Conservation (phyloP, 2,113 vertebrate genomes). For the Brachyhypopomus occidentalis region DNA sequence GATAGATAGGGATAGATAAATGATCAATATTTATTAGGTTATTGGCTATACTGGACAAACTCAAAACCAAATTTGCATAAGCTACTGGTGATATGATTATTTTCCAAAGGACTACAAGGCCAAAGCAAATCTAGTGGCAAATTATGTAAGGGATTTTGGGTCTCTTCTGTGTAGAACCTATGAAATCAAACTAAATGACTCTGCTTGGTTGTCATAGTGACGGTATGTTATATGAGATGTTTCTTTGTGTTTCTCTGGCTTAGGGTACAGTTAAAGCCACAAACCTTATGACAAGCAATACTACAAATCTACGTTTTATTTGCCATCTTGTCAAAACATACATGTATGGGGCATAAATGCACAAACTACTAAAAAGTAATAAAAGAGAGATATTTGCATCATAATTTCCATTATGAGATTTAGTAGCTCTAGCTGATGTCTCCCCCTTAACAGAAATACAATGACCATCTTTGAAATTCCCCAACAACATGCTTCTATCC, state of each 20-base stretch:
- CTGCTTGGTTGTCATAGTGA: conserved; percentile 78
- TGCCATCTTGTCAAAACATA: neutral
- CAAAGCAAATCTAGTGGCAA: conserved; percentile 57
- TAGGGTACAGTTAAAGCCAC: conserved; percentile 60
- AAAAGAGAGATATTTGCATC: neutral
- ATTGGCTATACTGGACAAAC: neutral
- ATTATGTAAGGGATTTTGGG: conserved; percentile 72
- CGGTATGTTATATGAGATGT: conserved; percentile 75
- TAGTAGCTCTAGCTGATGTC: conserved; percentile 53
- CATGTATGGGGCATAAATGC: neutral
- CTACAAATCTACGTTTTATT: neutral
- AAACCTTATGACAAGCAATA: conserved; percentile 36
- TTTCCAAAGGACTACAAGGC: neutral
- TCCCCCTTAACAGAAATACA: conserved; percentile 52
- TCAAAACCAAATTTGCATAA: neutral
- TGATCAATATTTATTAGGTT: neutral
- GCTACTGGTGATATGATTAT: neutral
- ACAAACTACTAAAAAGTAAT: neutral
- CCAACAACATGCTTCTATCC: conserved; percentile 68
- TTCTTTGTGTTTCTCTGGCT: conserved; percentile 73
- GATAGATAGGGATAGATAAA: no score
- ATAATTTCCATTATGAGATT: conserved; percentile 39
- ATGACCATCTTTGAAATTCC: conserved; percentile 59
- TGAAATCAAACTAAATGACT: conserved; percentile 75
- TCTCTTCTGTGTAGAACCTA: conserved; percentile 71